These are phyloP conservation scores for Oryzaephilus surinamensis DNA, from an alignment of 1,140 invertebrate genomes.

Conservation along the genomic window DNA sequence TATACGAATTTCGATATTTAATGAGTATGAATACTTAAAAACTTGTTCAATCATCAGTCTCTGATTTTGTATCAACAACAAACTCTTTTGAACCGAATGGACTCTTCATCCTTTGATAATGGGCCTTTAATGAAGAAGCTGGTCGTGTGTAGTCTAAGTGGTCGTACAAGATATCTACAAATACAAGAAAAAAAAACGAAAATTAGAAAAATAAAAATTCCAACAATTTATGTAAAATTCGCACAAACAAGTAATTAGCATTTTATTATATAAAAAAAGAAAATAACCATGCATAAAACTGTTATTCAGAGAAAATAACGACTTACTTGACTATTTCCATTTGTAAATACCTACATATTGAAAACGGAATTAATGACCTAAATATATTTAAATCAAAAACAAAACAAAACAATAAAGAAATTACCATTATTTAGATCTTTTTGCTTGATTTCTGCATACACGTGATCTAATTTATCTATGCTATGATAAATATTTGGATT, in stretches of 20 bases:
- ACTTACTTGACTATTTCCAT: slow-evolving; percentile 20
- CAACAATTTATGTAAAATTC: too few relatives aligned
- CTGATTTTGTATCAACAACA: too few relatives aligned
- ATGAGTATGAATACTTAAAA: too few relatives aligned
- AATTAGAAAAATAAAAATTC: slow-evolving; percentile 24
- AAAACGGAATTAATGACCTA: slow-evolving; percentile 6
- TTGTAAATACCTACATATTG: slow-evolving; percentile 16
- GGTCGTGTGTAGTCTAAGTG: slow-evolving; percentile 77
- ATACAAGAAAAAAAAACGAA: not conserved
- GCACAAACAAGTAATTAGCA: too few relatives aligned
- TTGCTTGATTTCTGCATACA: slow-evolving; percentile 87
- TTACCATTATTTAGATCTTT: slow-evolving; percentile 47
- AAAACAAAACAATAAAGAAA: slow-evolving; percentile 5
- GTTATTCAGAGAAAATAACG: too few relatives aligned
- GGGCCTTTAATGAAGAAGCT: slow-evolving; percentile 65
- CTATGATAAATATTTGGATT: slow-evolving; percentile 81
- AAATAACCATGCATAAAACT: too few relatives aligned
- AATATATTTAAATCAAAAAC: slow-evolving; percentile 6
- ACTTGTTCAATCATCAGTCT: too few relatives aligned
- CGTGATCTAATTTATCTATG: slow-evolving; percentile 63
- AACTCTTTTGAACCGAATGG: slow-evolving; percentile 37
- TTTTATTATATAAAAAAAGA: too few relatives aligned
- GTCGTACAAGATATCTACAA: slow-evolving; percentile 69
- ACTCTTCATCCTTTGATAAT: slow-evolving; percentile 71
- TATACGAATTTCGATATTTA: too few relatives aligned